A percentile compares a stretch with the other conserved stretches of the same genome.
These are phyloP conservation scores for Trachymyrmex cornetzi DNA, from an alignment of 1,140 invertebrate genomes.

Conservation along the genomic window DNA sequence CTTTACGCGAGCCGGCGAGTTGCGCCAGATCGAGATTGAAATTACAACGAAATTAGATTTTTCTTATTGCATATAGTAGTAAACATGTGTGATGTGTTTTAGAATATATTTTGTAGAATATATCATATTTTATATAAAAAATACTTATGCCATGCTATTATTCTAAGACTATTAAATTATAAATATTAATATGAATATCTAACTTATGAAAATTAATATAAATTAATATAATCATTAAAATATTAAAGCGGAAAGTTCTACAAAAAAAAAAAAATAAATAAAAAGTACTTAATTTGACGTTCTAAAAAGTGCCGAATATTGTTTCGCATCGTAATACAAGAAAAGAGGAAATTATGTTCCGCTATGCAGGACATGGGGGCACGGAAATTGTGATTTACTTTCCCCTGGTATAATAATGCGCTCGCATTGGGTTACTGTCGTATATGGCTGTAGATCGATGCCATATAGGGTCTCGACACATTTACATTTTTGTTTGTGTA, in stretches of 20 bases:
- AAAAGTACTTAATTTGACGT: background rate
- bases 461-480: conserved; percentile 42
- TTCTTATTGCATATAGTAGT: background rate
- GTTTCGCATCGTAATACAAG: conserved; percentile 58
- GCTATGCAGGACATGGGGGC: conserved; percentile 69
- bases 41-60: background rate
- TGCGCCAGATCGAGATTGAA: too few relatives aligned
- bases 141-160: background rate
- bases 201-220: conserved; percentile 11
- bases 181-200: background rate
- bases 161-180: background rate
- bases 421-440: conserved; percentile 70
- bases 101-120: background rate
- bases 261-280: background rate
- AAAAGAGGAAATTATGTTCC: conserved; percentile 77
- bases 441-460: conserved; percentile 52
- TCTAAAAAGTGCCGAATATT: conserved; percentile 59
- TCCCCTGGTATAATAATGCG: conserved; percentile 78
- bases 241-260: background rate
- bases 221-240: background rate
- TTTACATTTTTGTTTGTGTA: conserved; percentile 69
- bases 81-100: too few relatives aligned
- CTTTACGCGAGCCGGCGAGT: too few relatives aligned
- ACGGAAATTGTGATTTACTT: conserved; percentile 82
- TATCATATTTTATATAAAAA: background rate